phyloP scores from a whole-genome alignment of 2,113 vertebrate species.

The Coreoperca whiteheadi region DNA sequence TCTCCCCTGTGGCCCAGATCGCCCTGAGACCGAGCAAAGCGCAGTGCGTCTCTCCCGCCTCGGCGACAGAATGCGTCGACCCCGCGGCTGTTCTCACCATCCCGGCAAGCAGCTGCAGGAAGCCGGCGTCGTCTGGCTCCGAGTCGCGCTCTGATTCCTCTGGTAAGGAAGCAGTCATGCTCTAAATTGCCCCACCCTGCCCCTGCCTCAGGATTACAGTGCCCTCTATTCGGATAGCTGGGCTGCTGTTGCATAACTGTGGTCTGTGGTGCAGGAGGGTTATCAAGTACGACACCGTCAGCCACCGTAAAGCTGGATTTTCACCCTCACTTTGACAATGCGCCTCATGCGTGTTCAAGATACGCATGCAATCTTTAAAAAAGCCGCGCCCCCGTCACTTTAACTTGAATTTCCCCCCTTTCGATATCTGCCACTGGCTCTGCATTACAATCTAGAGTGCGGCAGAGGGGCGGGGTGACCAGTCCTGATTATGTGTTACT shows the following conservation, averaged over 20 bases:
- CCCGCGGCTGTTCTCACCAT: conserved; percentile 89
- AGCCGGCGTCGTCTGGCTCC: conserved; percentile 91
- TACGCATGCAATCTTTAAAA: conserved; percentile 51
- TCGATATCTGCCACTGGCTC: conserved; percentile 36
- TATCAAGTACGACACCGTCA: conserved; percentile 33
- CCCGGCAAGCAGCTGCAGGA: conserved; percentile 86
- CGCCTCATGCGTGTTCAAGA: conserved; percentile 40
- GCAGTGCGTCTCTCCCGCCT: conserved; percentile 77
- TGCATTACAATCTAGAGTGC: conserved; percentile 66
- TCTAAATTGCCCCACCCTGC: conserved; percentile 57
- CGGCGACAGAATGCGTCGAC: conserved; percentile 87
- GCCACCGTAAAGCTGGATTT: conserved; percentile 17
- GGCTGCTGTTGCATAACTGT: conserved; percentile 64
- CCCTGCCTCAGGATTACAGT: conserved; percentile 51
- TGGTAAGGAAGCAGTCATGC: conserved; percentile 86
- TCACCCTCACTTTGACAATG: conserved; percentile 15
- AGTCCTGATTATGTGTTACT: conserved; percentile 61
- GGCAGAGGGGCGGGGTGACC: conserved; percentile 61
- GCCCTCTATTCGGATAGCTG: conserved; percentile 63
- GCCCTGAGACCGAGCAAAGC: conserved; percentile 66
- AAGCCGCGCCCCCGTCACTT: conserved; percentile 68
- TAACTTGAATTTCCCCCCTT: not conserved
- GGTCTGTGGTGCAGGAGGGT: conserved; percentile 52
- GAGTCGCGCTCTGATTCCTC: conserved; percentile 95
- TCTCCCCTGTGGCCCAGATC: conserved; percentile 56